phyloP scores from a whole-genome alignment of 2,797 vertebrate genomes.

The Pogonophryne albipinna region DNA sequence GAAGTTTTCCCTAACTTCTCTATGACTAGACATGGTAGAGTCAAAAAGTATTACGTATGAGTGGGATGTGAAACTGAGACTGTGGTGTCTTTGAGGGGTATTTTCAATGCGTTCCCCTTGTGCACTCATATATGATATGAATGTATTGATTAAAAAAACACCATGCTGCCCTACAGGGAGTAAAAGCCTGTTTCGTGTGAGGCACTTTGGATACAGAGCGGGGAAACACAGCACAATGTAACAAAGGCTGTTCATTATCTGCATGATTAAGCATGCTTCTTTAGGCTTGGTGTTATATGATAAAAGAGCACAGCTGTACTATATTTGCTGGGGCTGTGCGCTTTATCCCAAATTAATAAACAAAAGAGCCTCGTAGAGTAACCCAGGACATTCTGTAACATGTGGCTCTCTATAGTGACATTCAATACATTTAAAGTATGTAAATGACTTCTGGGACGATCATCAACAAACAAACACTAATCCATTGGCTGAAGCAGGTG shows the following conservation, averaged over 20 bases:
- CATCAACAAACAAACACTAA: constrained; percentile 37
- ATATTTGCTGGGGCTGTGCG: constrained; percentile 47
- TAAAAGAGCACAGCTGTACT: constrained; percentile 61
- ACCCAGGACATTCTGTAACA: constrained; percentile 27
- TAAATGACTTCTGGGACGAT: not conserved
- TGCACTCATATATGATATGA: constrained; percentile 23
- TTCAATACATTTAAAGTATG: constrained; percentile 52
- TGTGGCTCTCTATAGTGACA: constrained; percentile 42
- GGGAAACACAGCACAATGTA: constrained; percentile 47
- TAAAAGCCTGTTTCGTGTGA: constrained; percentile 29
- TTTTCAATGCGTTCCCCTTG: constrained; percentile 11
- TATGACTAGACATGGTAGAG: constrained; percentile 42
- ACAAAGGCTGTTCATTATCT: constrained; percentile 60
- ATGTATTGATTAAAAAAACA: constrained; percentile 26
- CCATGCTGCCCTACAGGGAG: constrained; percentile 47
- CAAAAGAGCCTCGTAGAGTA: constrained; percentile 20
- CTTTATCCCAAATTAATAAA: constrained; percentile 53
- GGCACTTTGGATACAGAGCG: constrained; percentile 18
- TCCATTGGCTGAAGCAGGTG: constrained; percentile 35
- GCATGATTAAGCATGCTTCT: constrained; percentile 57
- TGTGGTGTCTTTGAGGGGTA: constrained; percentile 6
- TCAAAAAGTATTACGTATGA: constrained; percentile 45
- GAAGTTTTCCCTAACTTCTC: constrained; percentile 46
- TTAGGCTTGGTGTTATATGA: constrained; percentile 58
- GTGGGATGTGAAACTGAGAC: constrained; percentile 40